Base-by-base conservation (phyloP, 2,888 invertebrate genomes). In the Protophormia terraenovae region DNA sequence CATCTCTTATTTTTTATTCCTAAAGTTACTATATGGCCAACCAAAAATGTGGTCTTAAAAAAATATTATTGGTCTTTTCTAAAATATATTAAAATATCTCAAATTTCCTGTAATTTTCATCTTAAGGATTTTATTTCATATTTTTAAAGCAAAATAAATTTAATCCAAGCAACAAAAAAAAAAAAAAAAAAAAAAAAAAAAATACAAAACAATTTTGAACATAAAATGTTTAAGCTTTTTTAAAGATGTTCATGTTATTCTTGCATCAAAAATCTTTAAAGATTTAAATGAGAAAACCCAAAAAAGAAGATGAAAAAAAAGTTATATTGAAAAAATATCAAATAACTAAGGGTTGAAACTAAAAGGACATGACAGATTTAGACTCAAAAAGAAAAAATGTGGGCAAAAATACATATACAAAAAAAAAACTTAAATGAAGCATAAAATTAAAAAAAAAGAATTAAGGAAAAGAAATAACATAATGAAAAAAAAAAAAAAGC, bases 151-250 rank as follows among this genome's bases (percentile, higher is more conserved):
- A 29, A n/a, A n/a, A 62, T 3, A 62, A 55, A 62, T 16, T 35
- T 62, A 35, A 35, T 50, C 1, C 55, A 55, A n/a, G n/a, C n/a
- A n/a, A n/a, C n/a, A n/a, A n/a, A 55, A 24, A 2, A 24, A 19
- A 50, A 19, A 50, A 50, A 50, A 14, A 8, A 6, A 16, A 60
- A 32, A 8, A 2, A 27, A 1, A 58, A 14, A 50, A n/a, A n/a
- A n/a, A n/a, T n/a, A 6, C 10, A 16, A 29, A 29, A 64, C 3
- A 24, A 64, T 27, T 7, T 35, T 14, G 71, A 82, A 85, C 85
- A 85, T 71, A 60, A 82, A 85, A 82, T 71, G 85, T 85, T 73
- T 85, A 85, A 82, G 85, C 85, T 85, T 85, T 79, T 84, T 75
- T 60, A 69, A 73, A 77, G 58, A 84, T 84, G 84, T 79, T 75